Evolutionary conservation across 37 sponge, comb jelly and placozoan genomes (phyloP).

Genomic region (Spongilla lacustris): DNA sequence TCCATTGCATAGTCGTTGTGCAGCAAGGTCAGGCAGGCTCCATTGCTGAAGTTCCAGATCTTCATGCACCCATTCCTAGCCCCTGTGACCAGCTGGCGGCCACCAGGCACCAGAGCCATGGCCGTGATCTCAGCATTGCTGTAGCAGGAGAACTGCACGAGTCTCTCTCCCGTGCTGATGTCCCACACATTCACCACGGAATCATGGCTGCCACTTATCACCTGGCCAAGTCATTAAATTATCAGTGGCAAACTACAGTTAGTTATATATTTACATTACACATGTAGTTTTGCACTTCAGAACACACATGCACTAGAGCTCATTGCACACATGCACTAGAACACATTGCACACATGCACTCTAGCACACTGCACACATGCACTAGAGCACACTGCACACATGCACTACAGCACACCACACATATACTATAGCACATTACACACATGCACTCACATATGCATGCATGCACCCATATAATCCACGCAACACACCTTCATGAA

Average conservation of each 20-base stretch:
- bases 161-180: slow-evolving; percentile 87
- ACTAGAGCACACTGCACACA: too few relatives aligned
- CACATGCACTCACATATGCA: neutral
- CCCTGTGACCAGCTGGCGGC: slow-evolving; percentile 86
- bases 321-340: neutral
- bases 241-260: too few relatives aligned
- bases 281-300: too few relatives aligned
- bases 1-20: slow-evolving; percentile 55
- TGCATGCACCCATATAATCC: too few relatives aligned
- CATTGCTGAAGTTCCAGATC: slow-evolving; percentile 98
- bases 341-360: too few relatives aligned
- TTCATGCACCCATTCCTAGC: slow-evolving; percentile 90
- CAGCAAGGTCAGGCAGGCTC: slow-evolving; percentile 82
- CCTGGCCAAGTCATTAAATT: slow-evolving; percentile 52
- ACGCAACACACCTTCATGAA: too few relatives aligned
- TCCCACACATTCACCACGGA: slow-evolving; percentile 94
- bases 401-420: neutral
- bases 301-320: too few relatives aligned
- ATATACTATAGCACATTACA: neutral
- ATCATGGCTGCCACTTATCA: slow-evolving; percentile 92
- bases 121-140: slow-evolving; percentile 91
- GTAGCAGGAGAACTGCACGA: slow-evolving; percentile 91
- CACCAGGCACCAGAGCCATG: slow-evolving; percentile 90
- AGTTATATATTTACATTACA: too few relatives aligned
- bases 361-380: too few relatives aligned